phyloP scores from a whole-genome alignment of 1,140 invertebrate genomes.

The Oscheius sp. region DNA sequence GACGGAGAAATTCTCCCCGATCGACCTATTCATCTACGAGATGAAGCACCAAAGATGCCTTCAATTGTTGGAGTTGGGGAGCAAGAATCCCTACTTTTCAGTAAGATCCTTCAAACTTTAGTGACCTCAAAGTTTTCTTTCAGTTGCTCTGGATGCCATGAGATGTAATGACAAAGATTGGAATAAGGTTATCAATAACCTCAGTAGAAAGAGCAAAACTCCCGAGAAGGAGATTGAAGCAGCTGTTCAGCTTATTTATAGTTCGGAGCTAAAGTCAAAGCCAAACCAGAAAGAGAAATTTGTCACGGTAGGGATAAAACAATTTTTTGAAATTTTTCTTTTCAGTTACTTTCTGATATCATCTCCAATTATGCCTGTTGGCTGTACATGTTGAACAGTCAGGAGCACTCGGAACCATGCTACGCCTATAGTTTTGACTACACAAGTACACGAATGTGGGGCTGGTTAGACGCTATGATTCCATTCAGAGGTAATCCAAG shows the following conservation, averaged over 20 bases:
- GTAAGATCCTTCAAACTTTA: too few relatives aligned
- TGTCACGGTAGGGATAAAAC: neutral
- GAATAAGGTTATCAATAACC: neutral
- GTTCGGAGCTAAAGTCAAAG: neutral
- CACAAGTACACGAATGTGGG: neutral
- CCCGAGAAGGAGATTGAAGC: neutral
- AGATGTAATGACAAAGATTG: neutral
- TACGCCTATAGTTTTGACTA: slow-evolving; percentile 14
- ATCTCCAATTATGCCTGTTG: slow-evolving; percentile 10
- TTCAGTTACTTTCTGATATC: slow-evolving; percentile 15
- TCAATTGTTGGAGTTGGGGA: slow-evolving; percentile 35
- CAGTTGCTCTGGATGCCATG: slow-evolving; percentile 16
- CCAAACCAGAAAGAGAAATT: neutral
- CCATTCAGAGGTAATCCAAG: neutral
- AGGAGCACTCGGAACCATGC: neutral
- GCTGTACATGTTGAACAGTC: neutral
- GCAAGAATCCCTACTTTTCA: slow-evolving; percentile 38
- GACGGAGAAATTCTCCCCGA: slow-evolving; percentile 78
- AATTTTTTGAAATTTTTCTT: neutral
- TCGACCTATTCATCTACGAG: slow-evolving; percentile 21
- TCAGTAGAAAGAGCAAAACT: neutral
- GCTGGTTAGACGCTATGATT: neutral
- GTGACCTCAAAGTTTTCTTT: neutral
- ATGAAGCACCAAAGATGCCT: slow-evolving; percentile 31
- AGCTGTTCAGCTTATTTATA: neutral